These are phyloP conservation scores for Odontophorus gujanensis DNA, from an alignment of 2,113 vertebrate genomes.

Conservation along the genomic window DNA sequence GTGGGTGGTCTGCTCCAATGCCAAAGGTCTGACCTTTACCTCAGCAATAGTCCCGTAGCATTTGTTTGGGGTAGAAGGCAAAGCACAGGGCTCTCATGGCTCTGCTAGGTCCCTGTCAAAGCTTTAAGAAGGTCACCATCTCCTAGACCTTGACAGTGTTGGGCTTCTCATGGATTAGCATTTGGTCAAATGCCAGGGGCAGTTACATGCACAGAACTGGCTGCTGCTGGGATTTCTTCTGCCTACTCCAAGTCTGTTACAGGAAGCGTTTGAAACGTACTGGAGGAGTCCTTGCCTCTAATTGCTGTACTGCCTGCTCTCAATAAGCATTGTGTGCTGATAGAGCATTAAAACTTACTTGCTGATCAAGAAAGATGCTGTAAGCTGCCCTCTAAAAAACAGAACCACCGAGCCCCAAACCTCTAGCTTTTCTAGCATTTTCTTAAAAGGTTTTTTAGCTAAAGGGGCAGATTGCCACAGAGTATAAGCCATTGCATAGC, in stretches of 20 bases:
- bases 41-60: slow-evolving; percentile 45
- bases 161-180: background rate
- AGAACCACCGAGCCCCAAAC: background rate
- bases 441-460: slow-evolving; percentile 10
- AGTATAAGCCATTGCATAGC: background rate
- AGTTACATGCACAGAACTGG: background rate
- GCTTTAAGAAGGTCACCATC: slow-evolving; percentile 30
- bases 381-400: background rate
- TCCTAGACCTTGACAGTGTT: background rate
- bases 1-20: slow-evolving; percentile 56
- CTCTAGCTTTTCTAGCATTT: background rate
- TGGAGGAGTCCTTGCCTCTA: background rate
- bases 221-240: background rate
- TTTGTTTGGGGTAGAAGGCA: slow-evolving; percentile 66
- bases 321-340: slow-evolving; percentile 5
- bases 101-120: slow-evolving; percentile 30
- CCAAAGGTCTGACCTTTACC: slow-evolving; percentile 59
- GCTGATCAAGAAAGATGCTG: background rate
- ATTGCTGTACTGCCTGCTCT: background rate
- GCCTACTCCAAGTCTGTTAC: background rate
- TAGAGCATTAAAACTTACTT: slow-evolving; percentile 14
- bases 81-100: slow-evolving; percentile 6
- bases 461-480: background rate
- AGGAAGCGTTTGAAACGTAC: slow-evolving; percentile 14
- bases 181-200: slow-evolving; percentile 1